Evolutionary conservation across 2,113 vertebrate species (phyloP), one percentile per base, ranked within the genome.

Genomic region (Gorsachius goisagi): DNA sequence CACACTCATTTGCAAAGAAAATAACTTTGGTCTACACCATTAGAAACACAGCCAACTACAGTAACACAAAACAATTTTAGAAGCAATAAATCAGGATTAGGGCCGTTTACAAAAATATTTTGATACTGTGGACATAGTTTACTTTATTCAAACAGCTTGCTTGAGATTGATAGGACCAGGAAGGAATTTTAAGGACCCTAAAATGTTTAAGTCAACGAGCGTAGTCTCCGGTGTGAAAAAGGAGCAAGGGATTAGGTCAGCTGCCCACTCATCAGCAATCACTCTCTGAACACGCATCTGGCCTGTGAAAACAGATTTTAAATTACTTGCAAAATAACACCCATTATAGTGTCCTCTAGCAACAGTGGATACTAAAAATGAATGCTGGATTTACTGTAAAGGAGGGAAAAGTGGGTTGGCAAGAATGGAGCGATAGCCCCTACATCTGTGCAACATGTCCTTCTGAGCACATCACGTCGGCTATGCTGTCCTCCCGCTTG

Each of bases 101-200:
- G 73, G 89, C n/a, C 10, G 2, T 97, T 98, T 96, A 95, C 67
- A 88, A 91, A 98, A 98, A 97, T 97, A 97, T 97, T 98, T 98
- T 97, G 84, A 94, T 97, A 96, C 63, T 66, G 79, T 75, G 87
- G 39, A 95, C 85, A 72, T 37, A 88, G 88, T 94, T 96, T 95
- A 94, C 82, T 96, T 93, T 95, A 90, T 97, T 95, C 89, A 96
- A 97, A 96, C 56, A 59, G 41, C 60, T 52, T 59, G 45, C 37
- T 45, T 45, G 67, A 96, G 85, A 93, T 30, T 82, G 50, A 86
- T 76, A 96, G 79, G 52, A 62, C 35, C 26, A 73, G 67, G 84
- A 94, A 96, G 78, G 72, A 68, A 88, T 83, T 87, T 91, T 67
- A 95, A 87, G 69, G 24, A 91, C 60, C 9, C 88, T 76, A 76